A percentile compares a stretch with the other conserved stretches of the same genome.
Evolutionary conservation across 2,113 vertebrate genomes (phyloP).

Genomic region (Ailuropoda melanoleuca): DNA sequence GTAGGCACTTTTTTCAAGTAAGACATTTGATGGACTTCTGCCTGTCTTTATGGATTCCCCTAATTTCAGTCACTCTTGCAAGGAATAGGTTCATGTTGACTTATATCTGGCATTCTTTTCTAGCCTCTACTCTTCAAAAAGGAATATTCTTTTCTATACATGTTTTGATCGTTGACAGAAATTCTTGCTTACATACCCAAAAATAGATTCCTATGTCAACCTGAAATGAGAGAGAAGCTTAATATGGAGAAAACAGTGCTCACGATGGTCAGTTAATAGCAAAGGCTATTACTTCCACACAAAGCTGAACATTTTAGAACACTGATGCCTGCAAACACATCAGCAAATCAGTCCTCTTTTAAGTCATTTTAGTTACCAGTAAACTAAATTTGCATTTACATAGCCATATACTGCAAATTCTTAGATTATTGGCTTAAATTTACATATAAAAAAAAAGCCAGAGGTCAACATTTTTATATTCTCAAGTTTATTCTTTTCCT

Average conservation of each 20-base stretch:
- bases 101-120: background rate
- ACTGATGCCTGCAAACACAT: background rate
- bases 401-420: background rate
- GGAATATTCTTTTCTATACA: background rate
- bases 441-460: constrained; percentile 17
- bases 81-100: background rate
- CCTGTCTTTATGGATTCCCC: background rate
- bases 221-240: background rate
- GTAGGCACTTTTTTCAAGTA: background rate
- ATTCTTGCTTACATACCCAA: background rate
- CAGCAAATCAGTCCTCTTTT: background rate
- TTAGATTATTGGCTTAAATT: constrained; percentile 38
- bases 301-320: background rate
- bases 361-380: constrained; percentile 33
- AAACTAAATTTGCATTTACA: constrained; percentile 22
- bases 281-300: background rate
- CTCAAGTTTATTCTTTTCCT: background rate
- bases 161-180: background rate
- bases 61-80: background rate
- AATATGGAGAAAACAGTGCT: background rate
- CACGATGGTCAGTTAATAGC: background rate
- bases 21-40: background rate
- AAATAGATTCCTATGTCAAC: background rate
- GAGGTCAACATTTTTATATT: background rate
- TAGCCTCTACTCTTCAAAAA: background rate